These are phyloP conservation scores for Linepithema humile DNA, from an alignment of 1,140 invertebrate species.

Conservation along the genomic window DNA sequence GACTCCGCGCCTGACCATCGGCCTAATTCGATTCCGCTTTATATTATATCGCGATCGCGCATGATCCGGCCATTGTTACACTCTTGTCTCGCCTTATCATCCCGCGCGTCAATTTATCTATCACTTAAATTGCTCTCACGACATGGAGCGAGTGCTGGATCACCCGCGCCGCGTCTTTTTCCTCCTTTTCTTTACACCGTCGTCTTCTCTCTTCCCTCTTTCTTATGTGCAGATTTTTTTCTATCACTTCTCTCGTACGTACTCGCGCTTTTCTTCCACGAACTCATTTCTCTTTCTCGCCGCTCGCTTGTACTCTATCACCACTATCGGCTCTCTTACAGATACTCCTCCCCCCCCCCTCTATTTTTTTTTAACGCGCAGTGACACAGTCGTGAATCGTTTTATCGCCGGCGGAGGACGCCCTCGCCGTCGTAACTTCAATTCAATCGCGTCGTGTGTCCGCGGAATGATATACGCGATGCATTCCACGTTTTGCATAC, in stretches of 20 bases:
- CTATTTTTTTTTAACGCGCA: constrained; percentile 41
- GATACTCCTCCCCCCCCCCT: not conserved
- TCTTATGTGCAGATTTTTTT: not conserved
- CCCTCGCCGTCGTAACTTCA: constrained; percentile 56
- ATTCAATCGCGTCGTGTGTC: constrained; percentile 64
- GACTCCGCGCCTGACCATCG: not conserved
- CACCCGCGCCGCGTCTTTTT: not conserved
- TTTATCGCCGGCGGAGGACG: constrained; percentile 53
- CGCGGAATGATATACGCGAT: constrained; percentile 66
- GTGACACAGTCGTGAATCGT: constrained; percentile 57
- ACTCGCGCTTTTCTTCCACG: not conserved
- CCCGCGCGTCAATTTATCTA: constrained; percentile 2
- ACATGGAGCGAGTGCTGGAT: too few species aligned
- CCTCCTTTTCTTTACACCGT: not conserved
- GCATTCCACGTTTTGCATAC: constrained; percentile 38
- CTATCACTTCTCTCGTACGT: not conserved
- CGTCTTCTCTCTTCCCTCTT: not conserved
- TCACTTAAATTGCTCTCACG: constrained; percentile 6
- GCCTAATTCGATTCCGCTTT: constrained; percentile 19
- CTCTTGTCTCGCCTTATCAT: not conserved
- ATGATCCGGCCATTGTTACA: constrained; percentile 6
- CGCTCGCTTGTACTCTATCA: constrained; percentile 15
- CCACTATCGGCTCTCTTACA: not conserved
- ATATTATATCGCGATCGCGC: constrained; percentile 2
- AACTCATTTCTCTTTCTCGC: not conserved